A percentile compares a stretch with the other conserved stretches of the same genome.
Conservation (phyloP, 2,888 invertebrate species). For the Melikaiella ostensackeni region DNA sequence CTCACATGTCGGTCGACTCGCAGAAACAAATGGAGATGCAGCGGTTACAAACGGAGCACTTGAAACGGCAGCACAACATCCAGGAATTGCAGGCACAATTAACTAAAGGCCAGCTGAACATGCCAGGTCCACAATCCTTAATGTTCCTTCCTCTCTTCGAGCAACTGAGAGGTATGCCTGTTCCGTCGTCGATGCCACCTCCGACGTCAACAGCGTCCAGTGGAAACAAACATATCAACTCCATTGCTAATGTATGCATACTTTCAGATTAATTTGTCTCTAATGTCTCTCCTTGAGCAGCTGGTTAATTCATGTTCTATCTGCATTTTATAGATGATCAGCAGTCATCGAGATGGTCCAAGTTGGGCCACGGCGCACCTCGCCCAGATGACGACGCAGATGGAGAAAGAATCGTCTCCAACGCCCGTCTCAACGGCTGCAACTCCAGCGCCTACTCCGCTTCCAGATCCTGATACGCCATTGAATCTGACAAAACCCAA, state of each 20-base stretch:
- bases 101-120: constrained; percentile 79
- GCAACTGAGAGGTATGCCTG: constrained; percentile 71
- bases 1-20: constrained; percentile 78
- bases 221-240: constrained; percentile 76
- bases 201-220: constrained; percentile 73
- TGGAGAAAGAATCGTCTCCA: constrained; percentile 74
- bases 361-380: constrained; percentile 85
- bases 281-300: background rate
- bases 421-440: constrained; percentile 72
- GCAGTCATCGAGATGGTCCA: constrained; percentile 78
- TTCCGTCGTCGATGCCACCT: constrained; percentile 66
- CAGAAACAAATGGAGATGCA: constrained; percentile 86
- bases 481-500: constrained; percentile 94
- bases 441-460: constrained; percentile 72
- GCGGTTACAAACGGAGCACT: constrained; percentile 83
- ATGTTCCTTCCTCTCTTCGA: constrained; percentile 85
- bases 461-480: constrained; percentile 88
- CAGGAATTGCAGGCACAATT: constrained; percentile 82
- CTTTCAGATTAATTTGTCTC: background rate
- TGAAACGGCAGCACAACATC: constrained; percentile 81
- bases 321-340: constrained; percentile 78
- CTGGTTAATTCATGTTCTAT: background rate
- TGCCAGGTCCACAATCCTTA: constrained; percentile 82
- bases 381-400: constrained; percentile 82
- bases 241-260: constrained; percentile 71